Evolutionary conservation across 2,888 invertebrate species (phyloP).

Genomic region (Macrophya annulata): DNA sequence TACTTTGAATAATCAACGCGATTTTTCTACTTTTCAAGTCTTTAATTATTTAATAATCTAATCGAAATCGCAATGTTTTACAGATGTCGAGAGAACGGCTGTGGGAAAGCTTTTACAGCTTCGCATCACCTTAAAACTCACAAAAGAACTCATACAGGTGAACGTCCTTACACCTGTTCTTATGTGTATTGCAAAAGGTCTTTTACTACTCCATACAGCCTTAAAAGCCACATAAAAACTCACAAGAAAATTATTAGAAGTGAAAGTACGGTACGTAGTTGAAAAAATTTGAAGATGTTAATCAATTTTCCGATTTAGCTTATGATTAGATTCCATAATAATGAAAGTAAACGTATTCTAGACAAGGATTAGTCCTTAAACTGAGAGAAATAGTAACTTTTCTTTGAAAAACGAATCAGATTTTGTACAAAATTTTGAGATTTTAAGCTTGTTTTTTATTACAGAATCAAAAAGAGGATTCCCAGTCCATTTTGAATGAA

Average conservation of each 20-base stretch:
- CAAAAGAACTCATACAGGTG: slow-evolving; percentile 90
- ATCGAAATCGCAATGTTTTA: slow-evolving; percentile 62
- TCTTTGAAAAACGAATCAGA: background rate
- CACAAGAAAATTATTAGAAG: slow-evolving; percentile 82
- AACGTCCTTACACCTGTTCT: slow-evolving; percentile 89
- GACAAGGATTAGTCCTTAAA: background rate
- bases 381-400: background rate
- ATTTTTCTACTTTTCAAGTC: background rate
- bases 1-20: background rate
- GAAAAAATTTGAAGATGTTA: background rate
- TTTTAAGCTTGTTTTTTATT: slow-evolving; percentile 30
- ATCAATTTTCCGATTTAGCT: background rate
- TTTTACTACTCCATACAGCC: slow-evolving; percentile 92
- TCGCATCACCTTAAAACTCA: slow-evolving; percentile 97
- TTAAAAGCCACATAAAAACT: slow-evolving; percentile 90
- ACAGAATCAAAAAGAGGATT: slow-evolving; percentile 52
- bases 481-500: slow-evolving; percentile 42
- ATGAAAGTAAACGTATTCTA: background rate
- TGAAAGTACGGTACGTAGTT: slow-evolving; percentile 68
- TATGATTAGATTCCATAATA: background rate
- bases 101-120: slow-evolving; percentile 96
- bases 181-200: slow-evolving; percentile 87
- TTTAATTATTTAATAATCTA: slow-evolving; percentile 42
- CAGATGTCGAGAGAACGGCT: slow-evolving; percentile 91
- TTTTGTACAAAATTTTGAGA: background rate